Conservation (phyloP, 2,888 invertebrate species). For the Amorpha juglandis region DNA sequence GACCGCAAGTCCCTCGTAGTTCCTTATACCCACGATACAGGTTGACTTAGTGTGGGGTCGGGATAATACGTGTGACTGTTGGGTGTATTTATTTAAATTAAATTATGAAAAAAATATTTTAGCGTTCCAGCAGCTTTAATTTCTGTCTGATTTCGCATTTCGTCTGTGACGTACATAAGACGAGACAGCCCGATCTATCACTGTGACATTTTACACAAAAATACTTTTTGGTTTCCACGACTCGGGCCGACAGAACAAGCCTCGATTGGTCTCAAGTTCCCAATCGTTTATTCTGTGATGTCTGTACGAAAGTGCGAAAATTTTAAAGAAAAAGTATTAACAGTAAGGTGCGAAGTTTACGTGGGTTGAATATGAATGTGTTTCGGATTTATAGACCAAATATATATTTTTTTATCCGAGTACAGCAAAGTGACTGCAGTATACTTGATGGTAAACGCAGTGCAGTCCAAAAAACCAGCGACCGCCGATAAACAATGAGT, state of each 20-base stretch:
- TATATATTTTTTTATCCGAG: no score
- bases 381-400: not conserved
- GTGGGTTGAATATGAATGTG: no score
- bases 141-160: not conserved
- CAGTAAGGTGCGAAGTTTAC: not conserved
- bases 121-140: not conserved
- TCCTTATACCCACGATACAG: not conserved
- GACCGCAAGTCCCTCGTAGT: not conserved
- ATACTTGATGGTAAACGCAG: no score
- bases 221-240: conserved; percentile 48
- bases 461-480: no score
- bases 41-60: no score
- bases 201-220: conserved; percentile 55
- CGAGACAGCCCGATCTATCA: conserved; percentile 63
- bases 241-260: conserved; percentile 2
- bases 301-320: conserved; percentile 36
- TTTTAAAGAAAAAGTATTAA: not conserved
- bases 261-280: conserved; percentile 21
- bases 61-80: no score
- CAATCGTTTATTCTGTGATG: conserved; percentile 51
- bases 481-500: no score
- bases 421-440: no score
- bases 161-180: conserved; percentile 42
- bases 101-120: no score
- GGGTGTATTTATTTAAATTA: no score